Conservation (phyloP, 2,888 invertebrate species). For the Cephalotes varians region DNA sequence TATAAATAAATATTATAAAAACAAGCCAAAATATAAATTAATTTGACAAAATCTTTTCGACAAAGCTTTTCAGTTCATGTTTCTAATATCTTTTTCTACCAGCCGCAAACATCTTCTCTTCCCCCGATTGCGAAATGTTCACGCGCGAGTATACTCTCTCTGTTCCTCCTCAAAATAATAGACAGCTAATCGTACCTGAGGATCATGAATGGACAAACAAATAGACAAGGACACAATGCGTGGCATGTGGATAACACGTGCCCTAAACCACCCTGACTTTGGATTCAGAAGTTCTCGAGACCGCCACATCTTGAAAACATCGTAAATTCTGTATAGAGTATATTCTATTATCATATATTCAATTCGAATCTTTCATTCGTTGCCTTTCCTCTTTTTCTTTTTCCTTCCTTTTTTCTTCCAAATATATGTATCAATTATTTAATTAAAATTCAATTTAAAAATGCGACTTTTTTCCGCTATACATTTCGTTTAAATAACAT, state of each 20-base stretch:
- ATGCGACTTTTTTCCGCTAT: neutral
- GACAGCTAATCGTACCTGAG: slow-evolving; percentile 53
- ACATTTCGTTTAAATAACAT: neutral
- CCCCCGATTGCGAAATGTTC: neutral
- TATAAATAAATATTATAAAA: slow-evolving; percentile 20
- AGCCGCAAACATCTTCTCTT: neutral
- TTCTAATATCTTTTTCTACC: neutral
- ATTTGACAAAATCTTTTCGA: neutral
- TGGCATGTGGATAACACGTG: slow-evolving; percentile 71
- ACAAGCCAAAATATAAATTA: neutral
- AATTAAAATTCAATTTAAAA: neutral
- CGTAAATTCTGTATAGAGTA: neutral
- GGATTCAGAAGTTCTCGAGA: neutral
- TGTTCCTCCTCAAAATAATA: slow-evolving; percentile 43
- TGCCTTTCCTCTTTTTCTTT: neutral
- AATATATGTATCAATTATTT: neutral
- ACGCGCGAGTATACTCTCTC: slow-evolving; percentile 20
- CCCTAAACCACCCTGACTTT: slow-evolving; percentile 42
- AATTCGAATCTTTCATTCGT: neutral
- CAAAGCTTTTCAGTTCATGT: neutral
- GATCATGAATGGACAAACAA: slow-evolving; percentile 49
- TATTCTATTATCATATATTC: neutral
- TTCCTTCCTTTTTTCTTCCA: neutral
- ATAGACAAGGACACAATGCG: slow-evolving; percentile 31
- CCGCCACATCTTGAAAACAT: neutral